Evolutionary conservation across 1,140 invertebrate species (phyloP), one percentile per base, ranked within the genome.

Genomic region (Eubasilissa regina): DNA sequence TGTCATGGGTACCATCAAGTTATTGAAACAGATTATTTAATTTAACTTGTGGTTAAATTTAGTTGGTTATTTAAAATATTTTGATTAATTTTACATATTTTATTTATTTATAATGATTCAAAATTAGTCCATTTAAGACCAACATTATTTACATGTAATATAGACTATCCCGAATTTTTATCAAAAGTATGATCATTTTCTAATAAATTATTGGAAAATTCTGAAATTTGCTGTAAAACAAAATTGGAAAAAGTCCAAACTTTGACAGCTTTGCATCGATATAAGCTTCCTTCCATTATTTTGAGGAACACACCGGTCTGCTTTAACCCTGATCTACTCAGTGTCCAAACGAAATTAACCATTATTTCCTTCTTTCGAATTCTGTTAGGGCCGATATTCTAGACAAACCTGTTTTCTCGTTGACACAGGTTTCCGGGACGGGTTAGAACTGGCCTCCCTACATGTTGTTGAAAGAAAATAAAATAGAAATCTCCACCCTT

Each of bases 311-410:
- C 73, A 7, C 8, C 58, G 12, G 15, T 75, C 55, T 56, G 25
- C 44, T 62, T 77, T 25, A 44, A 10, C 75, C 70, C 70, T 78
- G 73, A 81, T 78, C 68, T 74, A 77, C 77, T 81, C 73, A 75
- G 73, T 76, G 80, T 79, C 80, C 79, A 79, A 81, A 81, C 80
- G 73, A 79, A 79, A 81, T 81, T 74, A 81, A 58, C 77, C 77
- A 70, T 81, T 79, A 81, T 81, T 81, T 81, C 74, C 80, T 72
- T 76, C 77, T 81, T 79, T 81, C 60, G 44, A 66, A 81, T 79
- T 79, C 77, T 79, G 77, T 76, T 73, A 81, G 73, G 55, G 51
- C 66, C 66, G 66, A 70, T 70, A 51, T 70, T 17, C 17, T 19
- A 25, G 10, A 70, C 17, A 45, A 51, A 35, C 11, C 66, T 15